These are phyloP conservation scores for Rhinogobio ventralis DNA, from an alignment of 2,797 vertebrate genomes.

Conservation along the genomic window DNA sequence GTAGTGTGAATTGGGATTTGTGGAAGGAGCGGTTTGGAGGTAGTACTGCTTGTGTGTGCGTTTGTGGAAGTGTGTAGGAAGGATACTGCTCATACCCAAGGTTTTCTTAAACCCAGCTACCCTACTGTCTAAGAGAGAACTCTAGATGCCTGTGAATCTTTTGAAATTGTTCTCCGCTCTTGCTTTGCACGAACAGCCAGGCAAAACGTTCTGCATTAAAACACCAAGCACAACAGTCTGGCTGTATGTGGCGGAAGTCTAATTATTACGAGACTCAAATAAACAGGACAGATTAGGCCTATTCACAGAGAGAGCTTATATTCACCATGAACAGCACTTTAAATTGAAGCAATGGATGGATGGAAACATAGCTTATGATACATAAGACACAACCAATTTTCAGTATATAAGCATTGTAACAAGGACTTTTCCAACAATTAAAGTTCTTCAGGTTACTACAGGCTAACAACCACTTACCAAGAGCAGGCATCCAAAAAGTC, in stretches of 20 bases:
- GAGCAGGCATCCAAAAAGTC: not conserved
- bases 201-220: slow-evolving; percentile 1
- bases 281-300: slow-evolving; percentile 11
- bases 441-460: not conserved
- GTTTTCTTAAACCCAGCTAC: slow-evolving; percentile 25
- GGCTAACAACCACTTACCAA: not conserved
- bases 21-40: not conserved
- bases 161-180: slow-evolving; percentile 30
- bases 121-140: not conserved
- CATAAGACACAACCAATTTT: not conserved
- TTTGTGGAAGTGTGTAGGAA: not conserved
- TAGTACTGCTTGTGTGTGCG: not conserved
- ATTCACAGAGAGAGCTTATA: not conserved
- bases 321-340: not conserved
- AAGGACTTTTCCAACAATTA: not conserved
- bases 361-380: not conserved
- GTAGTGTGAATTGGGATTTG: slow-evolving; percentile 19
- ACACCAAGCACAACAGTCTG: slow-evolving; percentile 72
- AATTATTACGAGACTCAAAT: slow-evolving; percentile 34
- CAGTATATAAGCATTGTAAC: not conserved
- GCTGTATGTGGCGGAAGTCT: slow-evolving; percentile 17
- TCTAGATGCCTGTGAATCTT: slow-evolving; percentile 8
- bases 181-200: not conserved
- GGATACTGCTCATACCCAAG: not conserved
- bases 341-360: not conserved